phyloP scores from a whole-genome alignment of 2,113 vertebrate species.

The Casuarius casuarius region DNA sequence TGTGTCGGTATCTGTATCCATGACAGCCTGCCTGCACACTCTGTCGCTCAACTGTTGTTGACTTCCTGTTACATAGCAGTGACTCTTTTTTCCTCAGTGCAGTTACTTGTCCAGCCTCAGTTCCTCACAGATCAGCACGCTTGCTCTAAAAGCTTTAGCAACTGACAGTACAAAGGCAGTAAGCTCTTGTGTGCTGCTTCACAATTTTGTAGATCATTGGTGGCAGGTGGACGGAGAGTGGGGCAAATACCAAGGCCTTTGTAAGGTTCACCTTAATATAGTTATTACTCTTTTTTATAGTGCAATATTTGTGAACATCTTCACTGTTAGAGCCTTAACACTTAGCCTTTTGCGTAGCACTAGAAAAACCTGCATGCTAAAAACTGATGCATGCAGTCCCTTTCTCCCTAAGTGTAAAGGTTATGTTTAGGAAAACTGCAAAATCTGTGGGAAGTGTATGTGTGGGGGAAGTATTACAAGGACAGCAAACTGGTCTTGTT shows the following conservation, averaged over 20 bases:
- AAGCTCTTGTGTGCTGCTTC: neutral
- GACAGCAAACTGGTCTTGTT: conserved; percentile 11
- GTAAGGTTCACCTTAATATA: neutral
- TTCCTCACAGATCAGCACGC: neutral
- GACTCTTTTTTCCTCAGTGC: too few species aligned
- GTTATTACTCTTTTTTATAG: neutral
- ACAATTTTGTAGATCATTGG: neutral
- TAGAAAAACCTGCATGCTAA: neutral
- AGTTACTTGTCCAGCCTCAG: neutral
- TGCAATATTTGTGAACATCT: neutral
- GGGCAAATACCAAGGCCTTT: neutral
- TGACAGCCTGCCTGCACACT: neutral
- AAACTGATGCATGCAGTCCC: neutral
- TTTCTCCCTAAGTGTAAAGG: neutral
- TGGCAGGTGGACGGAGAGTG: neutral
- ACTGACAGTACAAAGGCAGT: neutral
- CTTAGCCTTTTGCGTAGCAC: neutral
- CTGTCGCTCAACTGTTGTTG: neutral
- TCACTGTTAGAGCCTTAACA: neutral
- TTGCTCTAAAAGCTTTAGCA: neutral
- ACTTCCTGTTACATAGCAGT: accelerated
- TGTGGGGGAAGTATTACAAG: too few species aligned
- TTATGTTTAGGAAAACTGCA: neutral
- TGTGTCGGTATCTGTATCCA: accelerated
- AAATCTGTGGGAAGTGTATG: neutral